Evolutionary conservation across 2,113 vertebrate species (phyloP).

Genomic region (Zingel zingel): DNA sequence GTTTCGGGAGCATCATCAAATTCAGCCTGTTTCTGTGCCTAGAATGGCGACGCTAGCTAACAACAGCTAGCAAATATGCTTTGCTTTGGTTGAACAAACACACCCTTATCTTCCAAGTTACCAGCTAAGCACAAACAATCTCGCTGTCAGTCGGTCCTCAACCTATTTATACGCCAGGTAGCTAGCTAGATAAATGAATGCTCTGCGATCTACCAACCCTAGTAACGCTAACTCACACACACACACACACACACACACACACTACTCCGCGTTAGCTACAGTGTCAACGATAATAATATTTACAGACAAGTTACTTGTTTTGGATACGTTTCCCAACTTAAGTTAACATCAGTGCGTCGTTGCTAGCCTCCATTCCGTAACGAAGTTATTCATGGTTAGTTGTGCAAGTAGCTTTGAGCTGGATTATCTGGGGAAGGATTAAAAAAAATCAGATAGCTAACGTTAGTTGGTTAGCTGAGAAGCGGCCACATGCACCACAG

Average conservation of each 20-base stretch:
- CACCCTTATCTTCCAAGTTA: background rate
- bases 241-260: too few species aligned
- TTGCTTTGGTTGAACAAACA: constrained; percentile 9
- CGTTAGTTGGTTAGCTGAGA: constrained; percentile 20
- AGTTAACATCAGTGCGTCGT: background rate
- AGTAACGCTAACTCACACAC: background rate
- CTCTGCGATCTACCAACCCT: background rate
- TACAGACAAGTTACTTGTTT: background rate
- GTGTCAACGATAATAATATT: background rate
- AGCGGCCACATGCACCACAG: background rate
- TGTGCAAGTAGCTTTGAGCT: constrained; percentile 64
- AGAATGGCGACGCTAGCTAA: constrained; percentile 57
- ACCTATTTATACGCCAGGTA: accelerated
- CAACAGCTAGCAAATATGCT: constrained; percentile 34
- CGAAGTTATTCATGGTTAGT: constrained; percentile 54
- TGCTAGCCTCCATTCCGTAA: constrained; percentile 38
- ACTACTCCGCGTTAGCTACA: background rate
- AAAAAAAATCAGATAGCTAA: constrained; percentile 23
- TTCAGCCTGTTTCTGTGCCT: constrained; percentile 3
- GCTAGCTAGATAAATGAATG: too few species aligned
- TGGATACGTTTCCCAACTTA: background rate
- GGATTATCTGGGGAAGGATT: constrained; percentile 67
- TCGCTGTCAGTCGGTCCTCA: background rate
- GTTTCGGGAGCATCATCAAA: background rate
- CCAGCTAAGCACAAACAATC: background rate